Base-by-base conservation (phyloP, 30 jellyfish, hydroid and myxozoan species). In the Morbakka virulenta region DNA sequence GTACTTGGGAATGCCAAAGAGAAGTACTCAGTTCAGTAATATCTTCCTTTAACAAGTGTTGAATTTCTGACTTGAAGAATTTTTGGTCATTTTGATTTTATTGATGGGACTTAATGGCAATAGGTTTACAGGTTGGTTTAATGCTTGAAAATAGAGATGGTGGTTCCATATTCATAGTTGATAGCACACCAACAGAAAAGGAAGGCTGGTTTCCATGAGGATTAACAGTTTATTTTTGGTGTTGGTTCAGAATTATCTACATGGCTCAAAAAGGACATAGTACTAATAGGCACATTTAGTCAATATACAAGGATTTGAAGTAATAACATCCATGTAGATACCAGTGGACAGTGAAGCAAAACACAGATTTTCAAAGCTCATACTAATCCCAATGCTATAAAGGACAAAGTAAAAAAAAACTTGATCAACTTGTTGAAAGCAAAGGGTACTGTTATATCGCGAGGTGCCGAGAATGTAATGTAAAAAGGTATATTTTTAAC, bases 1-100 rank as follows among this genome's bases (percentile, higher is more conserved):
- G 24, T 22, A 69, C 81, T 50, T 80, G 87, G 6, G 88, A 86
- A 32, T 81, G 71, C 87, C 88, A 82, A 23, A 88, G 94, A 1
- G 94, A 82, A 28, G 6, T 67, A 32, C 87, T 41, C 2, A 92
- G 94, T 26, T 84, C 87, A 4, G 66, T 64, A 12, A 75, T 75
- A 35, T 64, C 73, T 29, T 52, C 80, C 51, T 51, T 35, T 13
- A 51, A 67, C 29, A 86, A 52, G 57, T 63, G 62, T 32, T 77
- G 50, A n/a, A 64, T 79, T 81, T 86, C 96, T 2, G 89, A 63
- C 49, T 28, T 62, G 71, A 84, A 64, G 48, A 84, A 84, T 35
- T 77, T 34, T 11, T 32, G 77, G 0, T 84, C 93, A 3, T 52
- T 78, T 13, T 33, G 50, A 31, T 61, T 76, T 35, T 52, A 75